Evolutionary conservation across 2,888 invertebrate genomes (phyloP).

Genomic region (Lamproptera curius): DNA sequence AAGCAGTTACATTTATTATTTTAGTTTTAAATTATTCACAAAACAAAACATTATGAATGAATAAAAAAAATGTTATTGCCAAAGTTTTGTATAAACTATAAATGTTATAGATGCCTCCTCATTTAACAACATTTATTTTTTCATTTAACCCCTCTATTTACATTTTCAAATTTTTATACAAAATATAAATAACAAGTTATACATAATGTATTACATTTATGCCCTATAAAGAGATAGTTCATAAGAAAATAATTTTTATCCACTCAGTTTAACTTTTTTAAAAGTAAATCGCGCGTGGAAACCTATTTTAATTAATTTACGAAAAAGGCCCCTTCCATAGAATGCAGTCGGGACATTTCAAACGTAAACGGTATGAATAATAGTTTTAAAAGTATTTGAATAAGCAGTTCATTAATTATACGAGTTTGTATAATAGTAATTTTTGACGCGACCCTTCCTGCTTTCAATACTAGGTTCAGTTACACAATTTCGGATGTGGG

Average conservation of each 20-base stretch:
- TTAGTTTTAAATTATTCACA: too few species aligned
- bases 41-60: too few species aligned
- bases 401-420: constrained; percentile 77
- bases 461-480: constrained; percentile 63
- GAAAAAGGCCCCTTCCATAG: constrained; percentile 56
- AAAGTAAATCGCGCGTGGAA: constrained; percentile 62
- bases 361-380: constrained; percentile 77
- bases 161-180: too few species aligned
- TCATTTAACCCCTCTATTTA: too few species aligned
- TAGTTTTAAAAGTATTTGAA: constrained; percentile 78
- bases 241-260: constrained; percentile 33
- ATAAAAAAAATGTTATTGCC: too few species aligned
- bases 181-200: too few species aligned
- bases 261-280: constrained; percentile 37
- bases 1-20: too few species aligned
- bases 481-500: constrained; percentile 61
- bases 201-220: too few species aligned
- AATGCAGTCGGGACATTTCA: constrained; percentile 68
- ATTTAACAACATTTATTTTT: too few species aligned
- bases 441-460: constrained; percentile 77
- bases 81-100: too few species aligned
- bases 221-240: not conserved
- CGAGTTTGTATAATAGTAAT: constrained; percentile 69
- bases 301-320: constrained; percentile 66
- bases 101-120: too few species aligned